A percentile compares a stretch with the other conserved stretches of the same genome.
Evolutionary conservation across 1,140 invertebrate genomes (phyloP).

Genomic region (Heliconius eleuchia): DNA sequence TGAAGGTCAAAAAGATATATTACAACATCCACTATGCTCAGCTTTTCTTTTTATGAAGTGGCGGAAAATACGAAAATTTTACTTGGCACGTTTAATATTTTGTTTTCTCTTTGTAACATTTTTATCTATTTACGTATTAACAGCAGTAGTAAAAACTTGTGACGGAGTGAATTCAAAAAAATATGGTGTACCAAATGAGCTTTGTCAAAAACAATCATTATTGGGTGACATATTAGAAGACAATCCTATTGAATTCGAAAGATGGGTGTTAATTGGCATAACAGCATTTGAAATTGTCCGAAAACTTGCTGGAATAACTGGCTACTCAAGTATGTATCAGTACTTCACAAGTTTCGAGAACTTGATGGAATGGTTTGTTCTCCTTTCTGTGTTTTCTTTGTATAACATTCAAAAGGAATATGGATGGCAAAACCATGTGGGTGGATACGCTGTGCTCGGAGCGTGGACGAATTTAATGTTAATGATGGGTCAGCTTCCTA

Average conservation of each 20-base stretch:
- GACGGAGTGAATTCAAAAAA: conserved; percentile 68
- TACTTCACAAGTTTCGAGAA: conserved; percentile 85
- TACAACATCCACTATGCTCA: conserved; percentile 84
- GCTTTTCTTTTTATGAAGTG: conserved; percentile 85
- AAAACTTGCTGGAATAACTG: conserved; percentile 82
- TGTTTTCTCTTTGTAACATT: conserved; percentile 84
- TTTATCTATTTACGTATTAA: conserved; percentile 83
- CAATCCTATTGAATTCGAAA: conserved; percentile 81
- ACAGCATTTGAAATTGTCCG: conserved; percentile 82
- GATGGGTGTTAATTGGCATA: conserved; percentile 80
- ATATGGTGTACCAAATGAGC: conserved; percentile 71
- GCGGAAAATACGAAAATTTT: conserved; percentile 85
- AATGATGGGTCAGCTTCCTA: conserved; percentile 85
- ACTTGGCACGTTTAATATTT: conserved; percentile 83
- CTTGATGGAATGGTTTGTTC: conserved; percentile 82
- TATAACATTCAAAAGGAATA: conserved; percentile 77
- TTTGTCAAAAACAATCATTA: conserved; percentile 79
- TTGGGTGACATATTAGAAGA: conserved; percentile 78
- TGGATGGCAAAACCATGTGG: conserved; percentile 84
- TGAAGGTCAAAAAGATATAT: conserved; percentile 83
- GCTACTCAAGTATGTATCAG: conserved; percentile 82
- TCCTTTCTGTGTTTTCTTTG: conserved; percentile 82
- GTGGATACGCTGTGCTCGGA: conserved; percentile 84
- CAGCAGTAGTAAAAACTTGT: conserved; percentile 78
- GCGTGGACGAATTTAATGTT: conserved; percentile 86